phyloP scores from a whole-genome alignment of 2,888 invertebrate species.

The Phalangium opilio region DNA sequence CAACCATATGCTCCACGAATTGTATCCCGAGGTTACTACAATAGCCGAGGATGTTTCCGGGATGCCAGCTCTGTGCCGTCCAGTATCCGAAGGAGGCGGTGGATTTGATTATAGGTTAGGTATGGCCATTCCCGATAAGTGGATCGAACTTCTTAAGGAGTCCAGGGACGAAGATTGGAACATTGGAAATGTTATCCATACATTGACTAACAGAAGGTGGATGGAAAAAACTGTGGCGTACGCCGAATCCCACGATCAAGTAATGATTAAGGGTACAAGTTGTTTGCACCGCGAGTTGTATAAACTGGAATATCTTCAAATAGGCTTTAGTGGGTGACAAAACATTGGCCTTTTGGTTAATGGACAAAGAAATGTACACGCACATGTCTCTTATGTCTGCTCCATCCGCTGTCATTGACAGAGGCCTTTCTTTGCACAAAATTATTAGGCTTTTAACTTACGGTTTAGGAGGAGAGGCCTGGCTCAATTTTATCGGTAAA shows the following conservation, averaged over 20 bases:
- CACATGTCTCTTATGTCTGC: conserved; percentile 61
- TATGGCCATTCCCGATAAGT: conserved; percentile 98
- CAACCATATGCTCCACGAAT: conserved; percentile 68
- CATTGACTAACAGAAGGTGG: conserved; percentile 84
- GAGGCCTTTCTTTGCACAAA: conserved; percentile 82
- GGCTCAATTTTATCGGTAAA: conserved; percentile 97
- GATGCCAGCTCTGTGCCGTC: conserved; percentile 92
- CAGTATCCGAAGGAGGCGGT: conserved; percentile 77
- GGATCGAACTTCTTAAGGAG: conserved; percentile 50
- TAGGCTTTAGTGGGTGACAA: conserved; percentile 92
- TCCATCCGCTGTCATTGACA: conserved; percentile 20
- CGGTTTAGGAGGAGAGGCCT: conserved; percentile 87
- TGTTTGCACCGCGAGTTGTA: too few species aligned
- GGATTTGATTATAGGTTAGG: conserved; percentile 79
- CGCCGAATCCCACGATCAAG: conserved; percentile 95
- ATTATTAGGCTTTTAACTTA: conserved; percentile 89
- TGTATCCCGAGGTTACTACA: conserved; percentile 58
- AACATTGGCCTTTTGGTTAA: conserved; percentile 97
- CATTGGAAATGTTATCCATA: conserved; percentile 75
- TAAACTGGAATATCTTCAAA: too few species aligned
- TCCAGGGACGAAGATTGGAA: conserved; percentile 82
- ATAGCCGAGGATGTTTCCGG: conserved; percentile 99
- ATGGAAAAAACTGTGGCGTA: conserved; percentile 94
- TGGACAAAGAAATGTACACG: conserved; percentile 98
- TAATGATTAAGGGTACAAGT: conserved; percentile 24